Percentiles rank a stretch among this genome's conserved stretches.
Evolutionary conservation across 2,888 invertebrate genomes (phyloP).

Genomic region (Caenorhabditis japonica): DNA sequence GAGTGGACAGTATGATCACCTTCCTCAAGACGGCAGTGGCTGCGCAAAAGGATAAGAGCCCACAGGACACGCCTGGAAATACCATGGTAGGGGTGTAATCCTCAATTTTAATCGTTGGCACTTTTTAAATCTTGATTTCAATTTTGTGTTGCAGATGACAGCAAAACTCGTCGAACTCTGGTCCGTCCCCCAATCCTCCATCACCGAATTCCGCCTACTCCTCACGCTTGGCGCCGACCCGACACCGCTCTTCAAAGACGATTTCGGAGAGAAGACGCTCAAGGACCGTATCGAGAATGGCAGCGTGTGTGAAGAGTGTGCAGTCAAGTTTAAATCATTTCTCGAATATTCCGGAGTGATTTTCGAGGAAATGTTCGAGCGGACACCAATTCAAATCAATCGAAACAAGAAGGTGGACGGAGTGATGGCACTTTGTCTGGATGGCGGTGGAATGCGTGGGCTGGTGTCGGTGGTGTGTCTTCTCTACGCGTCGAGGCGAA

Average conservation of each 20-base stretch:
- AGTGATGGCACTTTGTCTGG: slow-evolving; percentile 68
- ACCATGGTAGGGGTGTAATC: slow-evolving; percentile 20
- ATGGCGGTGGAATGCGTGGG: slow-evolving; percentile 71
- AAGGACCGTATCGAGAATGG: slow-evolving; percentile 68
- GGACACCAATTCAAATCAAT: slow-evolving; percentile 59
- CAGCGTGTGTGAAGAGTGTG: slow-evolving; percentile 66
- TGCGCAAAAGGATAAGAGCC: slow-evolving; percentile 26
- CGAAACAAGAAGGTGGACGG: slow-evolving; percentile 53
- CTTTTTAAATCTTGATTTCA: no score
- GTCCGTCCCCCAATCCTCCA: slow-evolving; percentile 68
- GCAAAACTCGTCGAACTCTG: slow-evolving; percentile 67
- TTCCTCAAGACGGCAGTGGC: slow-evolving; percentile 68
- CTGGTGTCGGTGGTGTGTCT: slow-evolving; percentile 72
- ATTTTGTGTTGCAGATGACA: slow-evolving; percentile 62
- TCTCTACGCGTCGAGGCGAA: slow-evolving; percentile 68
- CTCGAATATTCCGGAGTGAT: slow-evolving; percentile 66
- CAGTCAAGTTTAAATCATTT: slow-evolving; percentile 64
- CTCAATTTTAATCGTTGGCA: no score
- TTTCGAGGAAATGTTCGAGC: slow-evolving; percentile 71
- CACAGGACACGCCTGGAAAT: slow-evolving; percentile 30
- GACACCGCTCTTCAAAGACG: slow-evolving; percentile 61
- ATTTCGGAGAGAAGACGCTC: slow-evolving; percentile 66
- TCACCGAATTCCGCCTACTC: slow-evolving; percentile 69
- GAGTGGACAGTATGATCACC: slow-evolving; percentile 66
- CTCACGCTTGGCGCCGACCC: slow-evolving; percentile 70